Evolutionary conservation across 2,113 vertebrate species (phyloP).

Genomic region (Cyphomyrus discorhynchus): DNA sequence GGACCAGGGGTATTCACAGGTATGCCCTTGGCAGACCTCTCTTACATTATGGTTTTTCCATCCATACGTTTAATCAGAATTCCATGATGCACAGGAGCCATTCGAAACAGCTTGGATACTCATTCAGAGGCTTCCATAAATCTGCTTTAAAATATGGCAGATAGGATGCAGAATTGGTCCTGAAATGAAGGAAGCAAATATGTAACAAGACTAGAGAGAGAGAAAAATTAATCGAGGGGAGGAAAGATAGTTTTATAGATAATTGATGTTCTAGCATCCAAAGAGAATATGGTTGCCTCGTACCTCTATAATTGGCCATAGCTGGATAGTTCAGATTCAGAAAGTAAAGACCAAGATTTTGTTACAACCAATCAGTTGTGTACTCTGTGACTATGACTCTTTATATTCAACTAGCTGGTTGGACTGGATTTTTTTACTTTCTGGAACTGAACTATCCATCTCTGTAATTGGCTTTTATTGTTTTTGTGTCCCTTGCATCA

Average conservation of each 20-base stretch:
- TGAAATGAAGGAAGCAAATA: not conserved
- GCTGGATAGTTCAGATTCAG: not conserved
- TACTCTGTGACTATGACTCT: not conserved
- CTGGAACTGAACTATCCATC: not conserved
- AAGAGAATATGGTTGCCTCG: not conserved
- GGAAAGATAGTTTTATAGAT: not conserved
- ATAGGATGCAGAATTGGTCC: not conserved
- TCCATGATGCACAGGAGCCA: not conserved
- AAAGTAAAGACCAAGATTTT: not conserved
- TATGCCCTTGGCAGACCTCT: not conserved
- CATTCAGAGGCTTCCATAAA: not conserved
- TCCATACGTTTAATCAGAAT: not conserved
- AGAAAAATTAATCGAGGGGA: not conserved
- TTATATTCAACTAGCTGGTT: not conserved
- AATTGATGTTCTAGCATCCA: not conserved
- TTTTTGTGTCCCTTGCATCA: not conserved
- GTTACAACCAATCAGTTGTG: not conserved
- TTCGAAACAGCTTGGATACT: not conserved
- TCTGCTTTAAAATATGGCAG: not conserved
- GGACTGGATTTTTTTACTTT: not conserved
- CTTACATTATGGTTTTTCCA: not conserved
- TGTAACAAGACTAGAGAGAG: not conserved
- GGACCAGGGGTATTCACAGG: not conserved
- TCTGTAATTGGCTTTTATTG: not conserved
- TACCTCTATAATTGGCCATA: not conserved